A percentile compares a stretch with the other conserved stretches of the same genome.
Evolutionary conservation across 2,797 vertebrate genomes (phyloP).

Genomic region (Melanotaenia parkinsoni): DNA sequence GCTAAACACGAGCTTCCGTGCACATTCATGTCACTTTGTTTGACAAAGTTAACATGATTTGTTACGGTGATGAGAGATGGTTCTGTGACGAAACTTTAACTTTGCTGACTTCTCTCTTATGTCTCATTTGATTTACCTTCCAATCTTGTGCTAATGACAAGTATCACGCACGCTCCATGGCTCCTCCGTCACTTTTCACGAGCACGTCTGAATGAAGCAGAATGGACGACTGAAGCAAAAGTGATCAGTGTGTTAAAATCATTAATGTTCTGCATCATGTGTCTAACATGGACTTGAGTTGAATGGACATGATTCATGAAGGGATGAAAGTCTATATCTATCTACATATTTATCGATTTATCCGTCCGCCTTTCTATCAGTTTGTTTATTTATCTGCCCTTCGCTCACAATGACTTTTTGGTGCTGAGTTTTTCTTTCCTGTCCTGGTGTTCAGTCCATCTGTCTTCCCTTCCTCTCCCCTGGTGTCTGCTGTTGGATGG

Average conservation of each 20-base stretch:
- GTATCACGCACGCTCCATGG: background rate
- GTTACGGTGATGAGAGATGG: background rate
- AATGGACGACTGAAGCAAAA: background rate
- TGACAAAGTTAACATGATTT: background rate
- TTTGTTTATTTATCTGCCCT: background rate
- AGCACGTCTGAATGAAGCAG: background rate
- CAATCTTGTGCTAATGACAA: background rate
- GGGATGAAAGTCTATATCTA: background rate
- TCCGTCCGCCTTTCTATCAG: background rate
- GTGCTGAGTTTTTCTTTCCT: conserved; percentile 51
- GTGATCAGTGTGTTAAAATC: background rate
- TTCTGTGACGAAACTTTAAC: background rate
- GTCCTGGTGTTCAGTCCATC: conserved; percentile 72
- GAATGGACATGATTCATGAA: background rate
- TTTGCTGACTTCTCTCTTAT: background rate
- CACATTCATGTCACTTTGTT: background rate
- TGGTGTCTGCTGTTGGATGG: conserved; percentile 74
- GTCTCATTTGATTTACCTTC: background rate
- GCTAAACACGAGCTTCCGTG: background rate
- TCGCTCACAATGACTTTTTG: conserved; percentile 38
- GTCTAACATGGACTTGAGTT: background rate
- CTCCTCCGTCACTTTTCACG: background rate
- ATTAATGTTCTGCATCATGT: background rate
- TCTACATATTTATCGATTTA: background rate
- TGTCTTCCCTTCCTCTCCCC: conserved; percentile 75